Conservation (phyloP, 2,113 vertebrate species). For the Ia io region DNA sequence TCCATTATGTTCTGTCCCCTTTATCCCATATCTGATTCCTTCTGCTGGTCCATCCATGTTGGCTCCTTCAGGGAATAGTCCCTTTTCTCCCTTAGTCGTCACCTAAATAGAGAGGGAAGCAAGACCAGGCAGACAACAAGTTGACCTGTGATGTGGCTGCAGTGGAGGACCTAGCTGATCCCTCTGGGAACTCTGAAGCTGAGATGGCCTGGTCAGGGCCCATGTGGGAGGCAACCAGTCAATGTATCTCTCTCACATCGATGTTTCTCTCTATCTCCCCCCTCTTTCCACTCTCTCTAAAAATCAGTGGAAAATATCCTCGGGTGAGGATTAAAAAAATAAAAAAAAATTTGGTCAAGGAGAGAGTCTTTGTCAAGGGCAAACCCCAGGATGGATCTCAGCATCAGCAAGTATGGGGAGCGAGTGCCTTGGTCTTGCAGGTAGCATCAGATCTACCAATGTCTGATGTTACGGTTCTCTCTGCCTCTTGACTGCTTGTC, state of each 20-base stretch:
- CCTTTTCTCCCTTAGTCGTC: background rate
- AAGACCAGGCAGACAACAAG: background rate
- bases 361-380: background rate
- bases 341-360: background rate
- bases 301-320: too few relatives aligned
- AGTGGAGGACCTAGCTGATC: background rate
- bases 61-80: background rate
- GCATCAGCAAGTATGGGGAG: background rate
- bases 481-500: background rate
- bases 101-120: background rate
- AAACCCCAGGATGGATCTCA: background rate
- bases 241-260: too few relatives aligned
- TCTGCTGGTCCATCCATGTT: background rate
- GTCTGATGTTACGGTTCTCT: background rate
- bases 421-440: background rate
- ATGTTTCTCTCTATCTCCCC: too few relatives aligned
- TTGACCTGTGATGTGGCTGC: background rate
- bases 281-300: too few relatives aligned
- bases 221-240: too few relatives aligned
- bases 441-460: background rate
- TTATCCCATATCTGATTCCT: background rate
- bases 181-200: background rate
- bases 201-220: background rate
- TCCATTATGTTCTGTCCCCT: background rate
- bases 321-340: too few relatives aligned